Base-by-base conservation (phyloP, 2,797 vertebrate species). In the Tenualosa ilisha region DNA sequence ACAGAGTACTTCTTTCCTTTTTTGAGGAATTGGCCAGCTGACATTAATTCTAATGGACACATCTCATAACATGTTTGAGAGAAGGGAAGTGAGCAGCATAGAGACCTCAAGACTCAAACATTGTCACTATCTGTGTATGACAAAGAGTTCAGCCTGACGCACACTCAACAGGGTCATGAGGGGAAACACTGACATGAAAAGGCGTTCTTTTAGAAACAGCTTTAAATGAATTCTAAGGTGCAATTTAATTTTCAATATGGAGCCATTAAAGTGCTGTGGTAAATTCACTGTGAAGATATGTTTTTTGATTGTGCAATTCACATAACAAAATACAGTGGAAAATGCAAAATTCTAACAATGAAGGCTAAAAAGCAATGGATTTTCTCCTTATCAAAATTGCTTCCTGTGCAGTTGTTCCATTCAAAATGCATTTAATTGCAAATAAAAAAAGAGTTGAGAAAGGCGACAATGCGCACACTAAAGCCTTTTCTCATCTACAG, bases 391-490 rank as follows among this genome's bases (percentile, higher is more conserved):
- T 96, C 95, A 90, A 90, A 92, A 94, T 92, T 93, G 93, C 95
- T 95, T 94, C 94, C 94, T 93, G 93, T 95, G 95, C 94, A 95
- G 93, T 96, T 95, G 95, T 95, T 95, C 94, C 94, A 93, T 95
- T 95, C 95, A 94, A 96, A 96, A 96, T 95, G 94, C 95, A 96
- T 96, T 96, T 96, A 96, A 96, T 95, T 96, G 95, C 95, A 96
- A 96, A 96, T 95, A 96, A 86, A 72, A 81, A 81, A 61, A 49
- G 81, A 85, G 75, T 81, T 85, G 83, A 83, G 85, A 93, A 94
- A 93, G 94, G 92, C 91, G 92, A 95, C 94, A 94, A 94, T 94
- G 94, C 92, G 79, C 89, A 90, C 85, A 75, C 94, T 95, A 93
- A 94, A 95, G 94, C 94, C 91, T 93, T 94, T 93, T 91, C 94